These are phyloP conservation scores for Lasioglossum malachurum DNA, from an alignment of 2,888 invertebrate species.

Conservation along the genomic window DNA sequence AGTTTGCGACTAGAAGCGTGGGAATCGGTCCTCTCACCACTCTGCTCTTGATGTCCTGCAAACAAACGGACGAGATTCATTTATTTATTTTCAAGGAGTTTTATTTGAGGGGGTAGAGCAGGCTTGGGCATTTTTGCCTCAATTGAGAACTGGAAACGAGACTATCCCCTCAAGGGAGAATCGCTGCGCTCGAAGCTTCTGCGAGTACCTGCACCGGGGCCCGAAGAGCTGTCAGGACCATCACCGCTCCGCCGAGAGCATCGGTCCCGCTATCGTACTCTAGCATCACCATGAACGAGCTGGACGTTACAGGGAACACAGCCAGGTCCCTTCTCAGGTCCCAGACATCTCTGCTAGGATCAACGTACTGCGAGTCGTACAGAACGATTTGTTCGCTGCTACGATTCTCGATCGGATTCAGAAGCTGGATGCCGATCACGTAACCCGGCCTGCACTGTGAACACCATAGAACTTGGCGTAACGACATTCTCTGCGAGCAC, in stretches of 20 bases:
- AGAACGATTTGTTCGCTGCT: slow-evolving; percentile 94
- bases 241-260: slow-evolving; percentile 93
- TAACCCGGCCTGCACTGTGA: slow-evolving; percentile 91
- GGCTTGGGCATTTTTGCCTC: no score
- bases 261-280: slow-evolving; percentile 92
- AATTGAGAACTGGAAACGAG: no score
- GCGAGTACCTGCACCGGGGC: slow-evolving; percentile 88
- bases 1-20: slow-evolving; percentile 89
- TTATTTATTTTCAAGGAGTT: background rate
- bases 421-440: slow-evolving; percentile 94
- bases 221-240: slow-evolving; percentile 91
- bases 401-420: slow-evolving; percentile 95
- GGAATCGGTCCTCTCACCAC: slow-evolving; percentile 93
- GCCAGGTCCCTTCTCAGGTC: slow-evolving; percentile 93
- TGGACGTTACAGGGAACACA: slow-evolving; percentile 95
- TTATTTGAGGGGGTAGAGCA: no score
- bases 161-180: no score
- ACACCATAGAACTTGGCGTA: background rate
- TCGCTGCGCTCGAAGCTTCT: background rate
- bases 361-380: slow-evolving; percentile 90
- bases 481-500: background rate
- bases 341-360: slow-evolving; percentile 88
- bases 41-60: slow-evolving; percentile 89
- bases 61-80: background rate
- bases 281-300: slow-evolving; percentile 92